A percentile compares a stretch with the other conserved stretches of the same genome.
These are phyloP conservation scores for Thalassoma bifasciatum DNA, from an alignment of 2,113 vertebrate genomes.

Conservation along the genomic window DNA sequence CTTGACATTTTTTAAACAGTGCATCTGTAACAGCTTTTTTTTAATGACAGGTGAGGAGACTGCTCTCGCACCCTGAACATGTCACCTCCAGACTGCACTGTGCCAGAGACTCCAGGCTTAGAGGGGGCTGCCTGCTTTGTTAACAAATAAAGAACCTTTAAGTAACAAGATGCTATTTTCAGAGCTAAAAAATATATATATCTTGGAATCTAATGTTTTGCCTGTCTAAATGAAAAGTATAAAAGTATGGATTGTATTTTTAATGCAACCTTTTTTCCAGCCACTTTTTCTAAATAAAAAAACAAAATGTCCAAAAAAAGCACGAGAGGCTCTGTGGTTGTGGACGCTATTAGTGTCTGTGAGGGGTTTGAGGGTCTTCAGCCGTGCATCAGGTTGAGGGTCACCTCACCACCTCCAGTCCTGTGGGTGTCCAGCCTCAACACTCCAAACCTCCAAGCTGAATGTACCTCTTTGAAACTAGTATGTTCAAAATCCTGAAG, in stretches of 20 bases:
- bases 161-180: conserved; percentile 84
- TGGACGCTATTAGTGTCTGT: conserved; percentile 45
- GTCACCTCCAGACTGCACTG: conserved; percentile 40
- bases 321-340: conserved; percentile 65
- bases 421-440: conserved; percentile 69
- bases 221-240: conserved; percentile 74
- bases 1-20: conserved; percentile 32
- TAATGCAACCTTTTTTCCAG: conserved; percentile 83
- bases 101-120: conserved; percentile 29
- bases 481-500: conserved; percentile 76
- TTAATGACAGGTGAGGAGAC: conserved; percentile 6
- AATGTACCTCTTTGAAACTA: conserved; percentile 85
- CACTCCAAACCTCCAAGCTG: conserved; percentile 78
- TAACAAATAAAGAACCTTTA: conserved; percentile 77
- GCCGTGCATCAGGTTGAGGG: conserved; percentile 37
- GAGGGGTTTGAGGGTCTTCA: conserved; percentile 55
- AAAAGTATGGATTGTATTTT: conserved; percentile 82
- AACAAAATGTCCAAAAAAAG: conserved; percentile 59
- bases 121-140: conserved; percentile 79
- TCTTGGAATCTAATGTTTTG: conserved; percentile 79
- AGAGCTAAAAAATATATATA: conserved; percentile 65
- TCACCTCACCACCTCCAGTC: conserved; percentile 53
- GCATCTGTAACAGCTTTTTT: conserved; percentile 3
- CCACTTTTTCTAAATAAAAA: conserved; percentile 75
- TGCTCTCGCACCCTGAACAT: conserved; percentile 18